Evolutionary conservation across 35 echinoderm and acorn worm genomes (phyloP).

Genomic region (Ptychodera flava): DNA sequence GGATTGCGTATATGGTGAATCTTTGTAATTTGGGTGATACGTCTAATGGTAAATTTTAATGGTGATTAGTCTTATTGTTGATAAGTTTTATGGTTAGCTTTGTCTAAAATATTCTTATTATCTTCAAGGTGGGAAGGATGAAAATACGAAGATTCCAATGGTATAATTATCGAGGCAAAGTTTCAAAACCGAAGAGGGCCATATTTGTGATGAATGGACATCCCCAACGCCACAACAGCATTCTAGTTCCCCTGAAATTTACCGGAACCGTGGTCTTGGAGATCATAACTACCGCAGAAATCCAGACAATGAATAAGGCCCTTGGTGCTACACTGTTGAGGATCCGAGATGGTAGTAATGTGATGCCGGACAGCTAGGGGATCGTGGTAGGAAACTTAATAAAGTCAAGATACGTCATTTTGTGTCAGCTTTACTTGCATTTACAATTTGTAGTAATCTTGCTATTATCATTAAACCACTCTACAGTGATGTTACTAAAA

Average conservation of each 20-base stretch:
- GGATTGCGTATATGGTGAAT: too few species aligned
- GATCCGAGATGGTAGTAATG: neutral
- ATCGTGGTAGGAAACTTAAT: too few species aligned
- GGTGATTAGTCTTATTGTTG: too few species aligned
- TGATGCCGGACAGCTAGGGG: neutral
- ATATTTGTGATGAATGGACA: neutral
- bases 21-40: too few species aligned
- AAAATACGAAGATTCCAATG: neutral
- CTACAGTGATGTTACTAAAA: too few species aligned
- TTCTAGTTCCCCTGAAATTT: neutral
- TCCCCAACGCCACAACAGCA: neutral
- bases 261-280: neutral
- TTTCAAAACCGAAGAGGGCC: neutral
- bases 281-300: too few species aligned
- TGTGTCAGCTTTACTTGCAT: neutral
- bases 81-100: too few species aligned
- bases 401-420: neutral
- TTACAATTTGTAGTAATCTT: too few species aligned
- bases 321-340: conserved; percentile 1
- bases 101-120: too few species aligned
- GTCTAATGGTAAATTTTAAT: too few species aligned
- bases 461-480: too few species aligned
- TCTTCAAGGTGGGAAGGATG: neutral
- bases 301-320: neutral
- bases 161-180: neutral